These are phyloP conservation scores for Onychostoma macrolepis DNA, from an alignment of 2,113 vertebrate genomes.

Conservation along the genomic window DNA sequence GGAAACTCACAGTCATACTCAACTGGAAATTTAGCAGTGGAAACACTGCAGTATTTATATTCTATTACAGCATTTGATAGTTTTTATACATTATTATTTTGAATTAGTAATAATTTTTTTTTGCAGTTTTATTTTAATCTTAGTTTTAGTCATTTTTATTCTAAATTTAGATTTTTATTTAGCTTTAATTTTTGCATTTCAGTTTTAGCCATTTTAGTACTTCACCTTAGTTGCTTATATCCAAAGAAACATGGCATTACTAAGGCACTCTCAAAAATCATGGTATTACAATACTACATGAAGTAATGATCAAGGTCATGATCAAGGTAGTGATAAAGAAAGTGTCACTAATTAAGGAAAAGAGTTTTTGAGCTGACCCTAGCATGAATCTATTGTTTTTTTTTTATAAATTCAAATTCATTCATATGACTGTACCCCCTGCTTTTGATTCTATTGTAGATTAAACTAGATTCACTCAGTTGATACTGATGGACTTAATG, in stretches of 20 bases:
- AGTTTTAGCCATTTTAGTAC: no score
- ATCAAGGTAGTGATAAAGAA: no score
- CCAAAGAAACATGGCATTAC: no score
- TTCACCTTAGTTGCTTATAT: no score
- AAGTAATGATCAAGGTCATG: no score
- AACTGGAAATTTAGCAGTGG: neutral
- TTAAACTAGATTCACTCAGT: slow-evolving; percentile 16
- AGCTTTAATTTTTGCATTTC: no score
- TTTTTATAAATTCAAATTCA: slow-evolving; percentile 4
- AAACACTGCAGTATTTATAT: neutral
- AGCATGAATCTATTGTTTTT: slow-evolving; percentile 26
- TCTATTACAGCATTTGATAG: neutral
- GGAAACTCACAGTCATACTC: neutral
- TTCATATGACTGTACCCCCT: neutral
- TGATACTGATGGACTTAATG: neutral
- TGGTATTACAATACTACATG: no score
- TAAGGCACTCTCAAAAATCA: no score
- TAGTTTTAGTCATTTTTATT: no score
- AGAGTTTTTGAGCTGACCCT: neutral
- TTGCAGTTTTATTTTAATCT: no score
- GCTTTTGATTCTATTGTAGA: neutral
- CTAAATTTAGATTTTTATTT: no score
- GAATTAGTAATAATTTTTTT: no score
- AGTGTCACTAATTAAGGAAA: neutral
- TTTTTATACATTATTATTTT: neutral